phyloP scores from a whole-genome alignment of 2,113 vertebrate genomes.

The Cyphomyrus plagiostoma region DNA sequence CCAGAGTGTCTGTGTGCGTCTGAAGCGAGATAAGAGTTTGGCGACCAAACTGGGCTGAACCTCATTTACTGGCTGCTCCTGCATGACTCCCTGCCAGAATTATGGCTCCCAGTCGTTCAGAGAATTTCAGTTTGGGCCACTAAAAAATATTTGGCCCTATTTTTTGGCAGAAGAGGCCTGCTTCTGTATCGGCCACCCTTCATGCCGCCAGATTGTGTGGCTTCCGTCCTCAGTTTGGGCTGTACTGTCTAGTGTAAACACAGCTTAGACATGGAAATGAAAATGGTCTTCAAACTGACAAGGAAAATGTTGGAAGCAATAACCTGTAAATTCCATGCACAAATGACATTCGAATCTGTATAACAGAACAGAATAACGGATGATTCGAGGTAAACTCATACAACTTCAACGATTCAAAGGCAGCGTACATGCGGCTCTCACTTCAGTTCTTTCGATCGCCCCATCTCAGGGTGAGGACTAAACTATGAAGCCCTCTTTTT shows the following conservation, averaged over 20 bases:
- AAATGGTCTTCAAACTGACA: neutral
- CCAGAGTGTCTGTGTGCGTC: conserved; percentile 22
- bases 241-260: neutral
- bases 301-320: neutral
- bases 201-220: neutral
- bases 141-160: neutral
- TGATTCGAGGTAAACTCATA: neutral
- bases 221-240: neutral
- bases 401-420: neutral
- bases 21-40: conserved; percentile 26
- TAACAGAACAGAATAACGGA: neutral
- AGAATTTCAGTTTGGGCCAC: neutral
- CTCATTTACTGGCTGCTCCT: conserved; percentile 8
- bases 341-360: neutral
- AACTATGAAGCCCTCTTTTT: neutral
- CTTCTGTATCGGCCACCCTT: neutral
- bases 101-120: neutral
- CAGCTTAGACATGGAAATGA: neutral
- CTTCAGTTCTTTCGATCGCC: neutral
- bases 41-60: neutral
- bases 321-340: neutral
- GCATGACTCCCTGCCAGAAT: neutral
- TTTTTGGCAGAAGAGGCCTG: neutral
- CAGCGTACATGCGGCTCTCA: neutral
- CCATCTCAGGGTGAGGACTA: neutral